Percentiles rank a stretch among this genome's conserved stretches.
Evolutionary conservation across 2,888 invertebrate species (phyloP).

Genomic region (Heliconius hortense): DNA sequence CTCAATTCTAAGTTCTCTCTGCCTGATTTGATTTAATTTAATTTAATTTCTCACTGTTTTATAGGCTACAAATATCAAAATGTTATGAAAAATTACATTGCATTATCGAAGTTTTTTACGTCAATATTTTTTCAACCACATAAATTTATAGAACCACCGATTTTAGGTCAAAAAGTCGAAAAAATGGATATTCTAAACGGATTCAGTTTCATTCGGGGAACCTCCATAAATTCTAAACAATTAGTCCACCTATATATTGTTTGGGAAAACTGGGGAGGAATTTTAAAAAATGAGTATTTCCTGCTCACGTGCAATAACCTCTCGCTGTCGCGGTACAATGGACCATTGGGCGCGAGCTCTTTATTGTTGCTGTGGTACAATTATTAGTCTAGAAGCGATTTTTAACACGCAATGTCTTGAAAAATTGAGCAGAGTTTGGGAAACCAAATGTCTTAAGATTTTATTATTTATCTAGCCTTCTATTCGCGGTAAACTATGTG

Average conservation of each 20-base stretch:
- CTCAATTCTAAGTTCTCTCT: too few relatives aligned
- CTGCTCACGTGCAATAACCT: slow-evolving; percentile 57
- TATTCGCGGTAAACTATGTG: too few relatives aligned
- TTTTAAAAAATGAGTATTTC: slow-evolving; percentile 61
- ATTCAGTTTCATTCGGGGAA: slow-evolving; percentile 10
- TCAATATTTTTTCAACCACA: too few relatives aligned
- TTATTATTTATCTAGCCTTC: background rate
- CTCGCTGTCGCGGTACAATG: slow-evolving; percentile 50
- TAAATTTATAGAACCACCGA: background rate
- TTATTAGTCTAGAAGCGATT: slow-evolving; percentile 14
- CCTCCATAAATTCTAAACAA: slow-evolving; percentile 26
- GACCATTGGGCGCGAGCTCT: slow-evolving; percentile 50
- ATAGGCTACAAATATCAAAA: too few relatives aligned
- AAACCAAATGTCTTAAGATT: background rate
- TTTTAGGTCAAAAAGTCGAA: background rate
- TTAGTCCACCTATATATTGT: slow-evolving; percentile 30
- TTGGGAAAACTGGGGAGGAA: slow-evolving; percentile 39
- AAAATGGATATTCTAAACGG: slow-evolving; percentile 11
- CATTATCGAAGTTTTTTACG: background rate
- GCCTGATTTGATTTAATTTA: too few relatives aligned
- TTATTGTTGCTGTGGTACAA: slow-evolving; percentile 41
- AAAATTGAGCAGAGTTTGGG: too few relatives aligned
- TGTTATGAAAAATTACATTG: background rate
- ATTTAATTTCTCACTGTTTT: too few relatives aligned
- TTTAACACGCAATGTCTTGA: background rate